These are phyloP conservation scores for Desmodus rotundus DNA, from an alignment of 2,113 vertebrate genomes.

Conservation along the genomic window DNA sequence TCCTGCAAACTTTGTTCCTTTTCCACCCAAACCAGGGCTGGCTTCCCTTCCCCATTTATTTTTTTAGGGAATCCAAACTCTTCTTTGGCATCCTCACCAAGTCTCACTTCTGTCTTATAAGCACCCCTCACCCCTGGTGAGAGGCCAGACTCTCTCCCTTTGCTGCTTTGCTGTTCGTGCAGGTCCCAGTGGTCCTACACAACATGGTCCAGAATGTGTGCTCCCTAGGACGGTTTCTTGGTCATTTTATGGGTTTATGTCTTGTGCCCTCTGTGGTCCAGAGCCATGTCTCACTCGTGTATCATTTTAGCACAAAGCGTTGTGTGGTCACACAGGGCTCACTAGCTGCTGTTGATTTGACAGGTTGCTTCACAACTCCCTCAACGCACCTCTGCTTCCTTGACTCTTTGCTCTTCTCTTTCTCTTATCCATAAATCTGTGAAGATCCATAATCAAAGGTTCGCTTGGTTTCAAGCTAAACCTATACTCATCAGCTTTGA, in stretches of 20 bases:
- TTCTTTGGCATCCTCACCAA: background rate
- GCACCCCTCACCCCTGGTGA: background rate
- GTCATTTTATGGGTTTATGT: background rate
- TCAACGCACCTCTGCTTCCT: background rate
- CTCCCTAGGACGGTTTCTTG: background rate
- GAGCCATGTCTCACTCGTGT: background rate
- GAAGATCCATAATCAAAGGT: background rate
- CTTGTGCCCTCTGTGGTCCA: background rate
- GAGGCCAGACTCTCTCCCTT: background rate
- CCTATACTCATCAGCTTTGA: background rate
- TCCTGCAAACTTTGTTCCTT: background rate
- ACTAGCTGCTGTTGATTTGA: background rate
- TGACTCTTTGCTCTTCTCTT: background rate
- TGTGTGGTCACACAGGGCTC: background rate
- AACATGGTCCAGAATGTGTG: background rate
- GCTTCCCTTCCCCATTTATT: background rate
- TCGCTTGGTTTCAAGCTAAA: background rate
- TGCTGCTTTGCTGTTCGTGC: background rate
- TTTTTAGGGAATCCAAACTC: background rate
- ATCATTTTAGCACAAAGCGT: background rate
- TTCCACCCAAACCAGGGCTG: background rate
- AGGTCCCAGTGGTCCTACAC: background rate
- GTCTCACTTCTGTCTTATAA: background rate
- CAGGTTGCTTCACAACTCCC: background rate
- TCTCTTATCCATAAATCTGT: background rate